Percentiles rank a stretch among this genome's conserved stretches.
Conservation (phyloP, 1,140 invertebrate species). For the Drosophila aff. region DNA sequence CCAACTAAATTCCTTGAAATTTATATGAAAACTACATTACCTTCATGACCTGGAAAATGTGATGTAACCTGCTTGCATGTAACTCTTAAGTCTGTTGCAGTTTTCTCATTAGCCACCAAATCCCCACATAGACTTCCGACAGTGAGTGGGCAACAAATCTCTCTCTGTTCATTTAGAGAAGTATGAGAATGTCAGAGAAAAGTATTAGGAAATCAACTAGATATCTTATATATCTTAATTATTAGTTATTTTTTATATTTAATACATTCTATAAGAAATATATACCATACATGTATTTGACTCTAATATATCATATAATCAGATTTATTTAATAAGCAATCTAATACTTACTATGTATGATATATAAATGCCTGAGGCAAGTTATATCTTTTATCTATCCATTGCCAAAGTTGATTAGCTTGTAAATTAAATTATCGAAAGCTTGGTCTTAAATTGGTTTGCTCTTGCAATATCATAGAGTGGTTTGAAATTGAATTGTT, state of each 20-base stretch:
- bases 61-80: neutral
- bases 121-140: conserved; percentile 55
- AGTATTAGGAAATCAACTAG: neutral
- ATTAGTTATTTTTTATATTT: no score
- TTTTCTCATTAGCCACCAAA: conserved; percentile 71
- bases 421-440: conserved; percentile 14
- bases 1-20: neutral
- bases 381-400: conserved; percentile 22
- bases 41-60: conserved; percentile 5
- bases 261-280: no score
- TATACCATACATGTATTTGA: no score
- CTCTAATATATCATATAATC: no score
- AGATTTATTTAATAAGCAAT: neutral
- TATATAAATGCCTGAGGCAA: neutral
- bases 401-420: conserved; percentile 10
- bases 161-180: neutral
- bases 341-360: no score
- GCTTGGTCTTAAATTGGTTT: conserved; percentile 22
- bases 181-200: neutral
- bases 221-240: no score
- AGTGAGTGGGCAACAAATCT: conserved; percentile 51
- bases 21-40: neutral
- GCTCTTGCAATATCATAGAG: conserved; percentile 1
- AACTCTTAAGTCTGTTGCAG: conserved; percentile 47
- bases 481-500: conserved; percentile 27